phyloP scores from a whole-genome alignment of 2,888 invertebrate genomes.

The Mylabris sibirica region DNA sequence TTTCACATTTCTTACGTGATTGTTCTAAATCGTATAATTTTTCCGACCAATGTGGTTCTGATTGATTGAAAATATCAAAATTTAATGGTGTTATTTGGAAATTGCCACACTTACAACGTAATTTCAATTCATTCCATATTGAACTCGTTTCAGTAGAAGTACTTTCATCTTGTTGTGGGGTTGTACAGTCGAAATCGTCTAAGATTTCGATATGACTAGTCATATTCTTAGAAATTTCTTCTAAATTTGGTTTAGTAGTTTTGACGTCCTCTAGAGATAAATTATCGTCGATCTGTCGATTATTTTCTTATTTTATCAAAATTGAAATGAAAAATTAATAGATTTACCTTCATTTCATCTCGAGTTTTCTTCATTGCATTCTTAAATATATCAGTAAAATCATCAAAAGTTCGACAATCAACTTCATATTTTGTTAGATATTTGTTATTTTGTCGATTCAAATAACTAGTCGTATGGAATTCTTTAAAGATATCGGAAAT shows the following conservation, averaged over 20 bases:
- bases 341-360: conserved; percentile 43
- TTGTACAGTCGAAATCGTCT: background rate
- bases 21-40: conserved; percentile 43
- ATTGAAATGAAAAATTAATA: background rate
- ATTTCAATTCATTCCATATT: conserved; percentile 45
- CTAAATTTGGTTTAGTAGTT: background rate
- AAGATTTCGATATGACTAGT: background rate
- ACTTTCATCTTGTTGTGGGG: background rate
- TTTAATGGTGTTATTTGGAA: conserved; percentile 42
- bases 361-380: conserved; percentile 44
- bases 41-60: conserved; percentile 44
- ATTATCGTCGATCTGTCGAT: conserved; percentile 10
- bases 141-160: conserved; percentile 24
- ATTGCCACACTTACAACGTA: conserved; percentile 28
- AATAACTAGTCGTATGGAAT: conserved; percentile 40
- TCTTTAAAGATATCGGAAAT: conserved; percentile 47
- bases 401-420: conserved; percentile 45
- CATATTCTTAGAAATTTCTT: background rate
- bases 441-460: conserved; percentile 33
- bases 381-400: conserved; percentile 52
- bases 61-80: conserved; percentile 43
- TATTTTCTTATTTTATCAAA: background rate
- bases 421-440: conserved; percentile 49
- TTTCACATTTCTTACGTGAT: conserved; percentile 48
- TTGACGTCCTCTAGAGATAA: conserved; percentile 10